Percentiles rank a stretch among this genome's conserved stretches.
phyloP scores from a whole-genome alignment of 1,140 invertebrate genomes.

The Sinonovacula constricta region DNA sequence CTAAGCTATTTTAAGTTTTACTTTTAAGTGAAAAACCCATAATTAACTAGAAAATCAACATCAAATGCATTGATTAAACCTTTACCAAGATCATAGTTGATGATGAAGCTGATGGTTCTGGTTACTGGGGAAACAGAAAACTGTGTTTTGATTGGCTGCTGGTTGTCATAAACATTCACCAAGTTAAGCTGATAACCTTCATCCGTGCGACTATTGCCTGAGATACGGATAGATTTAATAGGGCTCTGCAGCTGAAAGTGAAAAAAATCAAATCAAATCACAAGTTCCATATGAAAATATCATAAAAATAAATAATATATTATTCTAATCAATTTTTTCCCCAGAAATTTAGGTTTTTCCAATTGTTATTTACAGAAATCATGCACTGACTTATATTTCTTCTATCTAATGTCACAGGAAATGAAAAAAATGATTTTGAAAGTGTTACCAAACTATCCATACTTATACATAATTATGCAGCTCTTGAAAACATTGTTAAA shows the following conservation, averaged over 20 bases:
- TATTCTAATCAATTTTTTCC: neutral
- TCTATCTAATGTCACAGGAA: no score
- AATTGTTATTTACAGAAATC: no score
- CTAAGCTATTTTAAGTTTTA: neutral
- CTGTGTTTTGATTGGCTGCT: slow-evolving; percentile 14
- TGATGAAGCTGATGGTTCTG: slow-evolving; percentile 44
- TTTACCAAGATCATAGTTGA: slow-evolving; percentile 58
- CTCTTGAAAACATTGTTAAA: no score
- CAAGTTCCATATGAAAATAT: no score
- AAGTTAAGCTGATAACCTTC: slow-evolving; percentile 27
- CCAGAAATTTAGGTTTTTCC: no score
- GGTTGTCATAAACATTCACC: slow-evolving; percentile 35
- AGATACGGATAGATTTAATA: slow-evolving; percentile 31
- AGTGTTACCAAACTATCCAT: no score
- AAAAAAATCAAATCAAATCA: no score
- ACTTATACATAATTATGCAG: no score
- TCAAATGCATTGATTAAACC: neutral
- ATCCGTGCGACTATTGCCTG: slow-evolving; percentile 30
- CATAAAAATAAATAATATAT: neutral
- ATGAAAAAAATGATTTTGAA: no score
- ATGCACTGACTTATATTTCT: no score
- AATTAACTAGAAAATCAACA: neutral
- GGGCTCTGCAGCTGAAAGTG: slow-evolving; percentile 42
- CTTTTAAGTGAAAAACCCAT: neutral
- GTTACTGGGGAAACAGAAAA: slow-evolving; percentile 44